Evolutionary conservation across 1,140 invertebrate species (phyloP).

Genomic region (Melipona quadrifasciata): DNA sequence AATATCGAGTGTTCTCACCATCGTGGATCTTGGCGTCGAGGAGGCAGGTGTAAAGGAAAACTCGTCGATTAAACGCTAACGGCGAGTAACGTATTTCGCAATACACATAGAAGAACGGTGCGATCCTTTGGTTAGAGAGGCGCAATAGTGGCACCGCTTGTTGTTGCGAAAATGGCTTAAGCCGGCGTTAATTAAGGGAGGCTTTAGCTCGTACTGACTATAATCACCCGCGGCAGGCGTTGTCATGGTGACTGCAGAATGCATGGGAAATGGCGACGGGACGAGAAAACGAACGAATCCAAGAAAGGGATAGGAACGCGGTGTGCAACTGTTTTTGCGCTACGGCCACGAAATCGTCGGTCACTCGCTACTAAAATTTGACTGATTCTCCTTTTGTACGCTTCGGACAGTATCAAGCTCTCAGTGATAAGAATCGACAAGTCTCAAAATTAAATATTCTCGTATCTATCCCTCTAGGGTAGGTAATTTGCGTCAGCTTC

Average conservation of each 20-base stretch:
- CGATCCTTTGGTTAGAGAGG: conserved; percentile 38
- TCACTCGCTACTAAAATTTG: conserved; percentile 64
- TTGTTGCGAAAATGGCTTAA: conserved; percentile 73
- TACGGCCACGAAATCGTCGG: conserved; percentile 35
- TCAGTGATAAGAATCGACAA: too few relatives aligned
- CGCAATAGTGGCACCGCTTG: conserved; percentile 44
- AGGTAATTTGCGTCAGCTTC: too few relatives aligned
- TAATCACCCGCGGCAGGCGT: conserved; percentile 69
- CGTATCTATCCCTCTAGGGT: too few relatives aligned
- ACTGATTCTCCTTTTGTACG: too few relatives aligned
- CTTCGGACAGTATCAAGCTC: too few relatives aligned
- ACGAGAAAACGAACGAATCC: conserved; percentile 65
- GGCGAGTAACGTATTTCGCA: conserved; percentile 20
- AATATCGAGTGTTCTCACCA: too few relatives aligned
- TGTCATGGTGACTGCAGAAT: conserved; percentile 66
- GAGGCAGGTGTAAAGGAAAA: neutral
- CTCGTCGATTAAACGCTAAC: neutral
- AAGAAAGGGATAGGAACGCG: conserved; percentile 44
- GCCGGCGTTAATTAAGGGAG: conserved; percentile 77
- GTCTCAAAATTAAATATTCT: too few relatives aligned
- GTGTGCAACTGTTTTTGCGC: conserved; percentile 63
- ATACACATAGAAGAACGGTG: conserved; percentile 33
- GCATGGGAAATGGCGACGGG: conserved; percentile 61
- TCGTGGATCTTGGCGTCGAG: neutral
- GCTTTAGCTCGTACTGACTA: conserved; percentile 72